These are phyloP conservation scores for Gryllus bimaculatus DNA, from an alignment of 1,140 invertebrate genomes.

Conservation along the genomic window DNA sequence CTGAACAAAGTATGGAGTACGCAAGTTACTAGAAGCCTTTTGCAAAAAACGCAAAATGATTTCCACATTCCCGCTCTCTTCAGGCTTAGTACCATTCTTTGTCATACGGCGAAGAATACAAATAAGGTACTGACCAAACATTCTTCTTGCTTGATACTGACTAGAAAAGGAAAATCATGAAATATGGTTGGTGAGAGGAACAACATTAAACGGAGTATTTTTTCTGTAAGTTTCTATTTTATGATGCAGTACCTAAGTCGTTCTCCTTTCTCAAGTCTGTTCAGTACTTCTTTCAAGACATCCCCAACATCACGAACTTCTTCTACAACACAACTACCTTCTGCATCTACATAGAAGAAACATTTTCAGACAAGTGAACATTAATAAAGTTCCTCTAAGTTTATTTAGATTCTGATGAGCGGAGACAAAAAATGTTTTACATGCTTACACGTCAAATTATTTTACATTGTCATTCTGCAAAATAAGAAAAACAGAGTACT, in stretches of 20 bases:
- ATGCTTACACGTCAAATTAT: no score
- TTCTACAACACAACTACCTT: conserved; percentile 14
- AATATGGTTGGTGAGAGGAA: background rate
- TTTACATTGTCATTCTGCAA: no score
- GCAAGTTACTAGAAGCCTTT: conserved; percentile 63
- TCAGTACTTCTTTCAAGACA: conserved; percentile 33
- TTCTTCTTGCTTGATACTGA: conserved; percentile 59
- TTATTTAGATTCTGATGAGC: no score
- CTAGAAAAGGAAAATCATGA: conserved; percentile 27
- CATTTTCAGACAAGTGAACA: background rate
- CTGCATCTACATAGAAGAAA: conserved; percentile 14
- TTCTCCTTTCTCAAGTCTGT: conserved; percentile 33
- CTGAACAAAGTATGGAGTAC: conserved; percentile 62
- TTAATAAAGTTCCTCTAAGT: background rate
- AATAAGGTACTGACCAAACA: conserved; percentile 74
- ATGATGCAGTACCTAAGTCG: conserved; percentile 3
- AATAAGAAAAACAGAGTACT: no score
- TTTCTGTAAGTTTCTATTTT: background rate
- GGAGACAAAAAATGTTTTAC: no score
- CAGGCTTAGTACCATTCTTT: conserved; percentile 45
- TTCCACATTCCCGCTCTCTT: conserved; percentile 49
- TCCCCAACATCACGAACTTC: conserved; percentile 15
- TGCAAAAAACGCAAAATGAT: conserved; percentile 76
- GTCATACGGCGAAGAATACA: conserved; percentile 54
- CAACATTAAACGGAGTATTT: background rate